Base-by-base conservation (phyloP, 2,888 invertebrate genomes). In the Choristoneura rosaceana region DNA sequence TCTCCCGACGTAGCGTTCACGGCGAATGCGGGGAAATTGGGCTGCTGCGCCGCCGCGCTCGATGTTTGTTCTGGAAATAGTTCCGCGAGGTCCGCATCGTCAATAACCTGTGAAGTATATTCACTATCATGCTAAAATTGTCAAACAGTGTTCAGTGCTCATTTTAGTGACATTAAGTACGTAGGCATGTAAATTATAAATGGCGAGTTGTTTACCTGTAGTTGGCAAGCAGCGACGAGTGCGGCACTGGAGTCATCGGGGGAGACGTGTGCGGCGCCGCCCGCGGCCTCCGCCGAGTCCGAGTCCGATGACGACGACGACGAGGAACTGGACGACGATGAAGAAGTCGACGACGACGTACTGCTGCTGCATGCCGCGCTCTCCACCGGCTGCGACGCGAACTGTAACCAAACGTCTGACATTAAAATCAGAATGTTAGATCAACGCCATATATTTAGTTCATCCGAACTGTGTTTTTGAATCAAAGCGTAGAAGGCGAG, bases 61-160 rank as follows among this genome's bases (percentile, higher is more conserved):
- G 93, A 81, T 83, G 92, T 96, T 85, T 96, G 96, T 84, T 97
- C 97, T 71, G 97, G 97, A 84, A 97, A 92, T 87, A 97, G 96
- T 78, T 96, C 97, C 77, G 97, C 97, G 79, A 97, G 91, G 90
- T 97, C 97, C 85, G 97, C 97, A 89, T 97, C 96, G 85, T 97
- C 96, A 85, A 97, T 96, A 85, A 97, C 96, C 94, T 96, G 91
- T 69, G 73, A 76, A 83, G 82, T 76, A 75, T 79, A 81, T 81
- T 77, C 59, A 55, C n/a, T 58, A 41, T 79, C 78, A 33, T 43
- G 38, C 12, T 50, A 17, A n/a, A 34, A 25, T 58, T 4, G 7
- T 61, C 14, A 43, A 15, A 10, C 3, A 3, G 10, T 62, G 14
- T 61, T 9, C 33, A 15, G 14, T 2, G 10, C 12, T 10, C 7